Base-by-base conservation (phyloP, 2,797 vertebrate species). In the Distichodus sexfasciatus region DNA sequence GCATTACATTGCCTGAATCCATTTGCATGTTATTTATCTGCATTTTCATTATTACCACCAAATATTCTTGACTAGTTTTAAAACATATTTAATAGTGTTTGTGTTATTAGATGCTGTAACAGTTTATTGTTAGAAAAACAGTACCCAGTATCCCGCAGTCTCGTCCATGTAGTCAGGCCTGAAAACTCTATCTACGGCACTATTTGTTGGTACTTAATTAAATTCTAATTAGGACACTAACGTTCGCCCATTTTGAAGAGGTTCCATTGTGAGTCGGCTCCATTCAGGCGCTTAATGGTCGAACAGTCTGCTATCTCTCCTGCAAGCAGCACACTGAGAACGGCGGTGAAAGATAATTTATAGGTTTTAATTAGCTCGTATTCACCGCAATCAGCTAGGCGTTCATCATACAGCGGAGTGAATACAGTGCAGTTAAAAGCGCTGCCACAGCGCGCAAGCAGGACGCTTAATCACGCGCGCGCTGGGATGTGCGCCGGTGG, bases 301-400 rank as follows among this genome's bases (percentile, higher is more conserved):
- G 84, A 87, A 84, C 86, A 84, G 85, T 81, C 87, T 85, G 90
- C 94, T 95, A 94, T 95, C 93, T 92, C 90, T 86, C 82, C 82
- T 88, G 90, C 91, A 93, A 87, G 91, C 90, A 89, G 91, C 86
- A 86, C 87, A 73, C 83, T 79, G 87, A 88, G 89, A 89, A 89
- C 89, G 85, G 84, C 85, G 85, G 89, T 87, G 83, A 83, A 79
- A 91, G 91, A 93, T 94, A 92, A 94, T 95, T 93, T 92, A 94
- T 94, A 92, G 93, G 88, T 91, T 94, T 94, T 94, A 94, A 95
- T 96, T 95, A 94, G 87, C 90, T 86, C 87, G 90, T 87, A 92
- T 93, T 93, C 92, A 91, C 87, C 90, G 88, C 88, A 91, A 94
- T 91, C 91, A 90, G 87, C 86, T 88, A 89, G 91, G 91, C 91